Percentiles rank a stretch among this genome's conserved stretches.
Evolutionary conservation across 2,888 invertebrate species (phyloP).

Genomic region (Oscheius sp.): DNA sequence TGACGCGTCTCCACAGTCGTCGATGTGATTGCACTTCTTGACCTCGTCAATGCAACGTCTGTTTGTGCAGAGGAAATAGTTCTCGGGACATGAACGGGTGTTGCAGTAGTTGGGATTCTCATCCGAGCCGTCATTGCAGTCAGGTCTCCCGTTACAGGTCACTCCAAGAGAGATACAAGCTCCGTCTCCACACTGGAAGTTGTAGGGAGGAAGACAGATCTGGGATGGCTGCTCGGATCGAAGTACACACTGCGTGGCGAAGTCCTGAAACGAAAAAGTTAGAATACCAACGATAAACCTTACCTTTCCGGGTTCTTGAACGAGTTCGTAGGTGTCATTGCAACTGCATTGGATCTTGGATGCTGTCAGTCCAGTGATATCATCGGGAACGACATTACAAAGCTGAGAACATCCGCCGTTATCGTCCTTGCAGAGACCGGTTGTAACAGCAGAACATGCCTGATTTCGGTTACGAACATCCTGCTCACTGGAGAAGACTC

Average conservation of each 20-base stretch:
- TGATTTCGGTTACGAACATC: constrained; percentile 67
- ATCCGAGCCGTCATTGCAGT: constrained; percentile 93
- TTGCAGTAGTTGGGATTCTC: constrained; percentile 83
- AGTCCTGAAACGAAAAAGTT: constrained; percentile 54
- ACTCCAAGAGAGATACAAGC: constrained; percentile 89
- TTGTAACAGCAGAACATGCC: constrained; percentile 71
- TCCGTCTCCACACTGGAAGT: constrained; percentile 71
- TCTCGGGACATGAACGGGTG: constrained; percentile 71
- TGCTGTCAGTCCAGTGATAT: constrained; percentile 57
- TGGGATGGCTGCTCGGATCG: constrained; percentile 43
- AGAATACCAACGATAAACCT: not conserved
- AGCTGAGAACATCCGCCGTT: constrained; percentile 87
- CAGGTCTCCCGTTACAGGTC: constrained; percentile 85
- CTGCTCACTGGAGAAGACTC: constrained; percentile 69
- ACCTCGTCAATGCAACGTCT: constrained; percentile 85
- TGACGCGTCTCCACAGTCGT: constrained; percentile 96
- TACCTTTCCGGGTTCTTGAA: constrained; percentile 78
- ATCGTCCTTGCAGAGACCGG: constrained; percentile 87
- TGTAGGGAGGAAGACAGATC: constrained; percentile 70
- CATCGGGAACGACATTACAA: constrained; percentile 39
- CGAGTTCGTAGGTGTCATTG: constrained; percentile 86
- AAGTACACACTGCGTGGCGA: constrained; percentile 69
- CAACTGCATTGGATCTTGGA: constrained; percentile 87
- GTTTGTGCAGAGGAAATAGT: constrained; percentile 71
- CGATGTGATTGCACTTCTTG: constrained; percentile 81